A percentile compares a stretch with the other conserved stretches of the same genome.
These are phyloP conservation scores for Chaetodon trifascialis DNA, from an alignment of 2,113 vertebrate species.

Conservation along the genomic window DNA sequence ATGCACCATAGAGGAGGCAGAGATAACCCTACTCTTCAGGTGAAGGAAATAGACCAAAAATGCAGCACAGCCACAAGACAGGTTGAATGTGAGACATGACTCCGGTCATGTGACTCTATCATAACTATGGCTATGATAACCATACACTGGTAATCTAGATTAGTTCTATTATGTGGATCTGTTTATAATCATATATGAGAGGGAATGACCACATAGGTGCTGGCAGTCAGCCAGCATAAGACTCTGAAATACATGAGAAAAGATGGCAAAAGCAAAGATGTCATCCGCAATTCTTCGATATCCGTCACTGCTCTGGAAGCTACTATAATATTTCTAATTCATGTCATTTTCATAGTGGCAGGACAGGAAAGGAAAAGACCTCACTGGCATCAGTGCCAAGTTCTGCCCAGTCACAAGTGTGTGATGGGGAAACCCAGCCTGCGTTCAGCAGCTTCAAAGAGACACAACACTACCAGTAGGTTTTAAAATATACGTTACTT, in stretches of 20 bases:
- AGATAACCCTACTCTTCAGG: conserved; percentile 11
- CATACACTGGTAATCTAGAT: neutral
- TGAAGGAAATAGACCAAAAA: neutral
- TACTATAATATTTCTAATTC: neutral
- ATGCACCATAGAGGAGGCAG: conserved; percentile 5
- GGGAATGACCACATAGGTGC: neutral
- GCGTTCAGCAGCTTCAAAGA: conserved; percentile 26
- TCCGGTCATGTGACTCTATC: neutral
- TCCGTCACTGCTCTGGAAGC: neutral
- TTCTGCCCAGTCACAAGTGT: conserved; percentile 5
- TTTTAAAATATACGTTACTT: conserved; percentile 32
- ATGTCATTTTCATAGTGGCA: neutral
- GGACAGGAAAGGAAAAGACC: conserved; percentile 14
- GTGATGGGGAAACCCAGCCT: conserved; percentile 21
- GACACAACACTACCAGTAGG: neutral
- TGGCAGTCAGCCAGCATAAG: conserved; percentile 15
- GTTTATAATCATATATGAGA: too few species aligned
- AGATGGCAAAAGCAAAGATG: neutral
- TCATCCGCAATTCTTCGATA: neutral
- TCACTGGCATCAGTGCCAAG: neutral
- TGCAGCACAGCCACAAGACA: neutral
- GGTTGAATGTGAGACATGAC: neutral
- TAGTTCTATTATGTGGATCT: neutral
- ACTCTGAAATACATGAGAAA: neutral
- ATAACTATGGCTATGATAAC: neutral